Evolutionary conservation across 1,140 invertebrate species (phyloP).

Genomic region (Cherax quadricarinatus): DNA sequence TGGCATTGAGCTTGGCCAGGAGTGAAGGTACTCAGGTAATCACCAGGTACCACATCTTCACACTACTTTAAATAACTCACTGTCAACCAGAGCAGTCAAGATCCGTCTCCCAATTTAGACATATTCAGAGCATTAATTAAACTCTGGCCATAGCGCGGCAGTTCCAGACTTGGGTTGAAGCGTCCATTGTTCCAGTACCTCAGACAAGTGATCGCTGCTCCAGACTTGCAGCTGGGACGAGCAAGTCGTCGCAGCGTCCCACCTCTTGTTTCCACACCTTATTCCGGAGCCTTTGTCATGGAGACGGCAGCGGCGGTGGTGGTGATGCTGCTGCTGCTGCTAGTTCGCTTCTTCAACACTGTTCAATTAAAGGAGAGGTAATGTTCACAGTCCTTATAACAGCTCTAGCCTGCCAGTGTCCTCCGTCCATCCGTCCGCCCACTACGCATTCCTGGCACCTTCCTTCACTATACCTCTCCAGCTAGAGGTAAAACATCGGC

Average conservation of each 20-base stretch:
- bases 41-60: no score
- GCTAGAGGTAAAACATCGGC: no score
- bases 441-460: not conserved
- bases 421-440: no score
- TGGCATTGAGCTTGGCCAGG: no score
- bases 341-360: not conserved
- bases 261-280: not conserved
- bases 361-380: slow-evolving; percentile 15
- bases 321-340: not conserved
- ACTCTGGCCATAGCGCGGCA: not conserved
- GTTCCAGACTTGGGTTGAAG: not conserved
- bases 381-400: not conserved
- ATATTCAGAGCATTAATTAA: slow-evolving; percentile 17
- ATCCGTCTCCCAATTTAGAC: not conserved
- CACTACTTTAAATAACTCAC: not conserved
- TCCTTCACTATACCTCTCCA: not conserved
- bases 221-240: not conserved
- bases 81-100: not conserved
- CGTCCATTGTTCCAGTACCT: not conserved
- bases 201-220: slow-evolving; percentile 1
- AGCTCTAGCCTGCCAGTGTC: not conserved
- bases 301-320: not conserved
- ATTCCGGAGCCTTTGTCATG: not conserved
- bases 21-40: no score
- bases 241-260: not conserved